Evolutionary conservation across 2,888 invertebrate genomes (phyloP), one percentile per base, ranked within the genome.

Genomic region (Eugnorisma glareosa): DNA sequence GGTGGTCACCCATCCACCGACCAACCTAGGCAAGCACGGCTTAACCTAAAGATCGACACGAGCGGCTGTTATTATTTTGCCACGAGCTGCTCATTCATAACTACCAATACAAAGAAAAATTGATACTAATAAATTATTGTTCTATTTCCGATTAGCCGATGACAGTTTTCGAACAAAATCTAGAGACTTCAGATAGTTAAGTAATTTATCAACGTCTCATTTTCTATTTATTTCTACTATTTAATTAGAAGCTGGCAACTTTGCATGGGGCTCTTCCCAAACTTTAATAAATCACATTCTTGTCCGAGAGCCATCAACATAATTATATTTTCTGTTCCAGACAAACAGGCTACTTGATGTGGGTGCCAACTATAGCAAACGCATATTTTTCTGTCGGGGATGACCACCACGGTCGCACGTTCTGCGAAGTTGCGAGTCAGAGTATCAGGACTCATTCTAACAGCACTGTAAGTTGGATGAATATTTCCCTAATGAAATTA

Each of bases 291-390:
- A 48, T 24, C 11, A 31, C 28, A 31, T 43, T n/a, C 3, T 21
- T 35, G 1, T 6, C 3, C 21, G 8, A 31, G 6, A 31, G 35
- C 24, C 40, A 28, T 31, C 13, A 24, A 31, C 37, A 37, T 37
- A 15, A 21, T 45, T n/a, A 35, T 43, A 11, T 6, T 77, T n/a
- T 15, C 1, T 35, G 8, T 28, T 43, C 18, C 85, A 96, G 95
- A 10, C 94, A 95, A 18, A 95, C 95, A 0, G 95, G 95, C 4
- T 96, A 91, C 85, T 94, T 94, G 0, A 94, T 96, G 94, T 95
- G 95, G 94, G 93, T 96, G 8, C 94, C 95, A 0, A 95, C 95
- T 0, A 92, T 95, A 90, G 92, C 94, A 0, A 96, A 95, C 73
- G 94, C 94, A 0, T 96, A 93, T 83, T 95, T 95, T 83, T 90